phyloP scores from a whole-genome alignment of 2,113 vertebrate species.

The Corvus moneduloides region DNA sequence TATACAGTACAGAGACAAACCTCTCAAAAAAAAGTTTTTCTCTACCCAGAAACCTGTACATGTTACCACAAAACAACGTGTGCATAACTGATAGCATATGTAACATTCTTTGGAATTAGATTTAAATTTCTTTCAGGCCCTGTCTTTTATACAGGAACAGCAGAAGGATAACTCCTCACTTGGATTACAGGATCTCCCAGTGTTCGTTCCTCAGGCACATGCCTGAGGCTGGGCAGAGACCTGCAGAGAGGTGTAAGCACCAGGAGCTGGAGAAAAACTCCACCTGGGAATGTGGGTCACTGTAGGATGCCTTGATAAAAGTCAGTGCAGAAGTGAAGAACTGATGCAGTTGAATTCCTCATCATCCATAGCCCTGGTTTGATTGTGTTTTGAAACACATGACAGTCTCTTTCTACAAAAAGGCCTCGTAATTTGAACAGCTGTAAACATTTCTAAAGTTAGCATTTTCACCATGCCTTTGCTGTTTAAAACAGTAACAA shows the following conservation, averaged over 20 bases:
- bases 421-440: not conserved
- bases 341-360: not conserved
- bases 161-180: not conserved
- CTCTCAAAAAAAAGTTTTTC: not conserved
- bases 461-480: not conserved
- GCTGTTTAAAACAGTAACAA: not conserved
- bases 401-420: not conserved
- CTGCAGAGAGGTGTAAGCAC: accelerated
- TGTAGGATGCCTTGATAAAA: not conserved
- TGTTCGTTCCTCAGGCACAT: not conserved
- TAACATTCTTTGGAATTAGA: not conserved
- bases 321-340: not conserved
- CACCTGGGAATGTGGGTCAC: not conserved
- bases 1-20: not conserved
- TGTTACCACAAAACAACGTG: accelerated
- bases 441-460: conserved; percentile 17
- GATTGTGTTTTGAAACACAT: not conserved
- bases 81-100: not conserved
- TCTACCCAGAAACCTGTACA: not conserved
- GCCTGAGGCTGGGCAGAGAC: not conserved
- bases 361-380: not conserved
- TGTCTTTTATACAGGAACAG: not conserved
- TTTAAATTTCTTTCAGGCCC: not conserved
- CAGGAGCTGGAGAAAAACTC: not conserved
- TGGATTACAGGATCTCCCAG: not conserved